These are phyloP conservation scores for Patella pellucida DNA, from an alignment of 2,888 invertebrate species.

Conservation along the genomic window DNA sequence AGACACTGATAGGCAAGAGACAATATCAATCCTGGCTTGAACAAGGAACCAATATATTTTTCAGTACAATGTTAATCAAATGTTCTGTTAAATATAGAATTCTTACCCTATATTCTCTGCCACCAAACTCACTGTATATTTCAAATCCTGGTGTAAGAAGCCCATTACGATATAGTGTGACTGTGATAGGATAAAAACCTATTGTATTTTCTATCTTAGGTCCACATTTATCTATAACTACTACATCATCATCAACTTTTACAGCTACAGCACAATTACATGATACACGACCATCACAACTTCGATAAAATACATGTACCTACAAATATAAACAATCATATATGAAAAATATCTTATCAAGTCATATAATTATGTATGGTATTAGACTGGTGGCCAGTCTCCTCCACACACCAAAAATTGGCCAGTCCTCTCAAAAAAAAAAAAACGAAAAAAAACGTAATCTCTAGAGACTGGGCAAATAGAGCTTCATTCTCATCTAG, in stretches of 20 bases:
- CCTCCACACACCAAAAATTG: too few relatives aligned
- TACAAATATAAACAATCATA: slow-evolving; percentile 18
- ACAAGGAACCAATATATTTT: too few relatives aligned
- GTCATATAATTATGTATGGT: too few relatives aligned
- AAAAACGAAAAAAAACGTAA: too few relatives aligned
- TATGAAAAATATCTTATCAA: background rate
- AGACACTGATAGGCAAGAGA: too few relatives aligned
- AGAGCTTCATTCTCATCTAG: too few relatives aligned
- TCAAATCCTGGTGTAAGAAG: slow-evolving; percentile 42
- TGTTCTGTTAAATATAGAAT: background rate
- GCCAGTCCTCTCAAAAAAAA: too few relatives aligned
- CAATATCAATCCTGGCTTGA: too few relatives aligned
- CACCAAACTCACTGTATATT: slow-evolving; percentile 39
- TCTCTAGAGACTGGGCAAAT: too few relatives aligned
- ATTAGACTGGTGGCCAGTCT: too few relatives aligned
- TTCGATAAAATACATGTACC: slow-evolving; percentile 39
- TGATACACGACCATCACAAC: slow-evolving; percentile 37
- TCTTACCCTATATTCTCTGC: slow-evolving; percentile 43
- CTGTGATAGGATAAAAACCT: slow-evolving; percentile 37
- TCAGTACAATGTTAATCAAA: too few relatives aligned
- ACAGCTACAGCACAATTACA: slow-evolving; percentile 51
- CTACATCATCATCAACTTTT: slow-evolving; percentile 46
- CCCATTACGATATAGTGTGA: slow-evolving; percentile 43
- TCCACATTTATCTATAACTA: slow-evolving; percentile 47
- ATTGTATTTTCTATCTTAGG: slow-evolving; percentile 1